A percentile compares a stretch with the other conserved stretches of the same genome.
Conservation (phyloP, 1,140 invertebrate species). For the Chionoecetes opilio region DNA sequence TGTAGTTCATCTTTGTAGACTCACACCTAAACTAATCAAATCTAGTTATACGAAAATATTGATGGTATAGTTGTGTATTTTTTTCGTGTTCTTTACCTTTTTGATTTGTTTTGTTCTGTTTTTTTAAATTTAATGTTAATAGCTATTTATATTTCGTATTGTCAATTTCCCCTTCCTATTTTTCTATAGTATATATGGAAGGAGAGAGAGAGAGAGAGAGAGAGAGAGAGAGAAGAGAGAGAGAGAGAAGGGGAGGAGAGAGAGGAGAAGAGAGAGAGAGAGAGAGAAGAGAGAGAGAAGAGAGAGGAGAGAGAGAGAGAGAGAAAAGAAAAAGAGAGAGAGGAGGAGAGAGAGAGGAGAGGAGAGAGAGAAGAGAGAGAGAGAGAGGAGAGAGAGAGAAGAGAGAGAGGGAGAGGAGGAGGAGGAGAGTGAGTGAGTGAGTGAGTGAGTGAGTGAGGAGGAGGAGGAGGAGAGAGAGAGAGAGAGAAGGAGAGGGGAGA, state of each 20-base stretch:
- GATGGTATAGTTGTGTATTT: conserved; percentile 25
- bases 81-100: no score
- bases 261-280: not conserved
- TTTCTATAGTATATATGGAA: no score
- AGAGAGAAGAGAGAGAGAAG: not conserved
- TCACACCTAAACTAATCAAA: conserved; percentile 61
- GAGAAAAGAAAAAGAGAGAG: not conserved
- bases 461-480: not conserved
- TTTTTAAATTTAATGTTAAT: no score
- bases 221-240: not conserved
- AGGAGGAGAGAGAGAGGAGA: not conserved
- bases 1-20: conserved; percentile 56
- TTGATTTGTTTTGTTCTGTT: no score
- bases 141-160: no score
- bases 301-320: not conserved
- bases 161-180: no score
- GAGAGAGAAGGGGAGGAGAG: not conserved
- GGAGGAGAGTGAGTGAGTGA: not conserved
- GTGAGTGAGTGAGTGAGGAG: not conserved
- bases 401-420: not conserved
- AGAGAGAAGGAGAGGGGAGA: no score
- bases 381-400: not conserved
- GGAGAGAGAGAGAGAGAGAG: not conserved
- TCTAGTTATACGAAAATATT: conserved; percentile 44
- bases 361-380: not conserved